Percentiles rank a stretch among this genome's conserved stretches.
Conservation (phyloP, 2,888 invertebrate species). For the Choristoneura rosaceana region DNA sequence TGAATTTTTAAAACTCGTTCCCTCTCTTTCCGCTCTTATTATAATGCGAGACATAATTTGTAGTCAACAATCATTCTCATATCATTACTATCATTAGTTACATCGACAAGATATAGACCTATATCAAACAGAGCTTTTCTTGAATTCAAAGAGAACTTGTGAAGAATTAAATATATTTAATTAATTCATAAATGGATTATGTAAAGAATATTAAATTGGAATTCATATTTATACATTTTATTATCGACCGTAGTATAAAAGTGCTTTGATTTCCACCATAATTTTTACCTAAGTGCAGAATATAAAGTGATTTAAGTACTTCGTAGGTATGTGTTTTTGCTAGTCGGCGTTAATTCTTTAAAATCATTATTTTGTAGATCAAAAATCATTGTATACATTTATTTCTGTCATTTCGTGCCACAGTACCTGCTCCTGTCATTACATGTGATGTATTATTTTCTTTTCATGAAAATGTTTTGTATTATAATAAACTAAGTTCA, state of each 20-base stretch:
- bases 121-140: constrained; percentile 28
- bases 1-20: not conserved
- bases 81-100: constrained; percentile 50
- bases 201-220: constrained; percentile 32
- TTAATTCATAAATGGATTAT: constrained; percentile 13
- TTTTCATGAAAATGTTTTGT: constrained; percentile 56
- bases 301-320: constrained; percentile 5
- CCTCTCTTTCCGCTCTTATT: constrained; percentile 40
- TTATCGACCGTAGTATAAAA: constrained; percentile 21
- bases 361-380: constrained; percentile 33
- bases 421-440: constrained; percentile 60
- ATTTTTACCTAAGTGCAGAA: constrained; percentile 4
- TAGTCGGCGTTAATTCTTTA: constrained; percentile 57
- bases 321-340: constrained; percentile 50
- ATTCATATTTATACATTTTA: constrained; percentile 33
- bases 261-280: constrained; percentile 34
- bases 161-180: constrained; percentile 26
- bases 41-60: constrained; percentile 39
- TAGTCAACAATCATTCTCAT: constrained; percentile 53
- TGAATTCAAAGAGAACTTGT: constrained; percentile 21
- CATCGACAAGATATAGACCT: constrained; percentile 45
- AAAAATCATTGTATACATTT: constrained; percentile 29
- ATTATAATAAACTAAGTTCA: constrained; percentile 54
- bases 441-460: constrained; percentile 54
- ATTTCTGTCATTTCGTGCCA: constrained; percentile 43